These are phyloP conservation scores for Cecidostiba fungosa DNA, from an alignment of 2,888 invertebrate genomes.

Conservation along the genomic window DNA sequence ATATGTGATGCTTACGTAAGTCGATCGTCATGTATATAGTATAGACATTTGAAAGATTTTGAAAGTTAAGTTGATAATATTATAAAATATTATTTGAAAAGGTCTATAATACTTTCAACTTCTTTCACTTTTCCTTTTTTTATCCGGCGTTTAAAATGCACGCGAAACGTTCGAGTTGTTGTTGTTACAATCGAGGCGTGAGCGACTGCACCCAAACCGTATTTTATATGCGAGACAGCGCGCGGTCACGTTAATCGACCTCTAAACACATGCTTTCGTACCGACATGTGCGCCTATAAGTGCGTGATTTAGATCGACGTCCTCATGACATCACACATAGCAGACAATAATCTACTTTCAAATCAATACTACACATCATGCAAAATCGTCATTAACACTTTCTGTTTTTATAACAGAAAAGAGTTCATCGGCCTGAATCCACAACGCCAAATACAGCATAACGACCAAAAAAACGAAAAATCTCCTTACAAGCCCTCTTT, in stretches of 20 bases:
- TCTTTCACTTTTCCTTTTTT: neutral
- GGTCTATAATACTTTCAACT: neutral
- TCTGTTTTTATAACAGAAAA: neutral
- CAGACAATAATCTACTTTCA: conserved; percentile 43
- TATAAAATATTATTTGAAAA: neutral
- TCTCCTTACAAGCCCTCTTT: neutral
- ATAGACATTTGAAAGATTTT: neutral
- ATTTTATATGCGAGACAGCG: conserved; percentile 20
- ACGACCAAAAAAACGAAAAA: neutral
- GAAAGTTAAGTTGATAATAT: neutral
- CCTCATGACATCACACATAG: conserved; percentile 59
- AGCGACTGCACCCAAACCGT: conserved; percentile 4
- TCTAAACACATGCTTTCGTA: conserved; percentile 61
- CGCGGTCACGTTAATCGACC: conserved; percentile 46
- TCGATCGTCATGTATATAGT: neutral
- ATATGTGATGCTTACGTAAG: neutral
- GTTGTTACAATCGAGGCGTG: conserved; percentile 23
- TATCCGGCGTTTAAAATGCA: neutral
- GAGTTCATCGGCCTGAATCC: neutral
- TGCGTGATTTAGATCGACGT: conserved; percentile 65
- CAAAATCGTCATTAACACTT: neutral
- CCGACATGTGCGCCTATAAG: conserved; percentile 41
- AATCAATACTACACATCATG: neutral
- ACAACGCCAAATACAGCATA: neutral
- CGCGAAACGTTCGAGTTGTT: conserved; percentile 3